Conservation (phyloP, 2,888 invertebrate genomes). For the Mongoloraphidia duomilia region DNA sequence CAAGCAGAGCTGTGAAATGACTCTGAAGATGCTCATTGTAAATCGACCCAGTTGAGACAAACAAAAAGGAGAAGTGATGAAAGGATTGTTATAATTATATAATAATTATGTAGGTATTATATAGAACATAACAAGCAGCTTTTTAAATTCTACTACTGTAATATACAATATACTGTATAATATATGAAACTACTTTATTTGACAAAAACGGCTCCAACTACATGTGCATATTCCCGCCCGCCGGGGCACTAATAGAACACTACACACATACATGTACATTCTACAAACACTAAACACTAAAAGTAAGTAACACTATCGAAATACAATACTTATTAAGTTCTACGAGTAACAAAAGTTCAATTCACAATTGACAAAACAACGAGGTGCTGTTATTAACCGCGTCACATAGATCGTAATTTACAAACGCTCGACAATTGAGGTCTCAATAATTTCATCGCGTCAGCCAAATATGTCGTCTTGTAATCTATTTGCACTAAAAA, state of each 20-base stretch:
- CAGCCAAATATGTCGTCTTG: too few species aligned
- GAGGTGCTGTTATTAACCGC: too few species aligned
- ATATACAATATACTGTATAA: background rate
- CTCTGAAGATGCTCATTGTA: background rate
- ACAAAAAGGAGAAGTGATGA: background rate
- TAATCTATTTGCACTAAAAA: too few species aligned
- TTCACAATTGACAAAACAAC: too few species aligned
- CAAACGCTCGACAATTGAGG: too few species aligned
- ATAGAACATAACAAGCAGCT: slow-evolving; percentile 6
- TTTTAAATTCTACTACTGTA: background rate
- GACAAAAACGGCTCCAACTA: slow-evolving; percentile 32
- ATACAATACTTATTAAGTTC: slow-evolving; percentile 13
- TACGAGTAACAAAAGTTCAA: slow-evolving; percentile 9
- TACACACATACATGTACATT: slow-evolving; percentile 5
- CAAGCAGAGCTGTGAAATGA: background rate
- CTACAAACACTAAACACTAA: slow-evolving; percentile 4
- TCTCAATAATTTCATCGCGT: too few species aligned
- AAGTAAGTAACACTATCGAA: slow-evolving; percentile 1
- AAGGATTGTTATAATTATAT: background rate
- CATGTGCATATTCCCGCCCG: slow-evolving; percentile 26
- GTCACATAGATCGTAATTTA: too few species aligned
- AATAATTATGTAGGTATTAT: background rate
- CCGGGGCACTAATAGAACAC: background rate
- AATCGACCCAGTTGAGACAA: background rate
- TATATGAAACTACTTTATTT: slow-evolving; percentile 38